Percentiles rank a stretch among this genome's conserved stretches.
phyloP scores from a whole-genome alignment of 23 tunicate species.

The Halocynthia roretzi region DNA sequence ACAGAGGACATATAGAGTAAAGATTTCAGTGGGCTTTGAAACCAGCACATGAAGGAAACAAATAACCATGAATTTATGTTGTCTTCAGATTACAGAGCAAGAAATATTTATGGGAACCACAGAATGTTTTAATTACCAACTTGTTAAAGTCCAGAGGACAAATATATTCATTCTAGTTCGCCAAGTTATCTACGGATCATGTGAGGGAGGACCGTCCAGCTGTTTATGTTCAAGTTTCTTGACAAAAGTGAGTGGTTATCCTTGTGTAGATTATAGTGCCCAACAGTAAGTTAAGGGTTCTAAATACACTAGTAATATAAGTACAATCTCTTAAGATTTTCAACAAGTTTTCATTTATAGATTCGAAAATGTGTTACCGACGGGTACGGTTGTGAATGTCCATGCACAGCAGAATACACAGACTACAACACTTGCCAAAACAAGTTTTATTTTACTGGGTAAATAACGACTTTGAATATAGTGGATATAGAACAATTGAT shows the following conservation, averaged over 20 bases:
- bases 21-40: no score
- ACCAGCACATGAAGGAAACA: no score
- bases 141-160: conserved; percentile 7
- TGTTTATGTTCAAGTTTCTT: neutral
- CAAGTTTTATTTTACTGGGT: conserved; percentile 4
- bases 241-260: neutral
- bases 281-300: neutral
- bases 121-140: conserved; percentile 10
- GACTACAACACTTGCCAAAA: conserved; percentile 19
- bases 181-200: conserved; percentile 1
- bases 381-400: conserved; percentile 8
- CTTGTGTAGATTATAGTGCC: neutral
- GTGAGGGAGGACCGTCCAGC: neutral
- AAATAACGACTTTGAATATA: neutral
- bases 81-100: neutral
- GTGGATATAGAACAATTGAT: no score
- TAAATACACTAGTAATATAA: neutral
- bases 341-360: neutral
- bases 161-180: conserved; percentile 20
- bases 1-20: conserved; percentile 16
- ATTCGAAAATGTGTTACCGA: conserved; percentile 1
- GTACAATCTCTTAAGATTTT: neutral
- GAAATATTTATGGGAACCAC: conserved; percentile 1
- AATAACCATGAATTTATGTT: neutral
- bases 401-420: conserved; percentile 4